Conservation (phyloP, 2,113 vertebrate species). For the Nesoenas mayeri region DNA sequence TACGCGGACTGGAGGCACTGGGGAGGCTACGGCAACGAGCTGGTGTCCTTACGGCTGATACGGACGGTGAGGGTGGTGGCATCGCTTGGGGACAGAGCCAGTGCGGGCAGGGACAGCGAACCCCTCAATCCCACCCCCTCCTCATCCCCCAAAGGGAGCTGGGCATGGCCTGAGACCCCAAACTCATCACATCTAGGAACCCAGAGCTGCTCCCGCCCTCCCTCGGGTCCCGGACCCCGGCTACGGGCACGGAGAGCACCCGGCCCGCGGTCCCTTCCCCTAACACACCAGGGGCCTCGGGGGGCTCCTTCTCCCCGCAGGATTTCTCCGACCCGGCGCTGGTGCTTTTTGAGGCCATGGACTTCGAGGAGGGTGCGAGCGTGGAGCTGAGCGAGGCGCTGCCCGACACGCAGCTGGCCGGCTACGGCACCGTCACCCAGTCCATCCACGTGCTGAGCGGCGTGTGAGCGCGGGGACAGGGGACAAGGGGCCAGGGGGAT, state of each 20-base stretch:
- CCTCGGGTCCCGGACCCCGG: rapidly evolving
- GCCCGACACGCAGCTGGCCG: constrained; percentile 81
- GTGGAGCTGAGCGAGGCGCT: constrained; percentile 87
- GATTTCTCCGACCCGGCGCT: constrained; percentile 85
- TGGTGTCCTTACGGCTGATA: constrained; percentile 87
- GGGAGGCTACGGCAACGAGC: constrained; percentile 82
- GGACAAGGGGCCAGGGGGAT: rapidly evolving
- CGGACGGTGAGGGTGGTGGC: constrained; percentile 81
- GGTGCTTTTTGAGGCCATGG: constrained; percentile 83
- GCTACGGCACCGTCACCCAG: constrained; percentile 74
- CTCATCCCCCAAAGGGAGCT: background rate
- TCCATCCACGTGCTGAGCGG: constrained; percentile 91
- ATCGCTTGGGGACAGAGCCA: rapidly evolving
- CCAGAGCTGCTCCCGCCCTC: background rate
- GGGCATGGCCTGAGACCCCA: background rate
- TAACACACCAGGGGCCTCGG: rapidly evolving
- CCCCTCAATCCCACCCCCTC: background rate
- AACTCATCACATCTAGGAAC: background rate
- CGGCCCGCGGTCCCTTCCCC: rapidly evolving
- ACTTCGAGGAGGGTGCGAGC: constrained; percentile 78
- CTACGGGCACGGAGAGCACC: rapidly evolving
- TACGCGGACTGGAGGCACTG: constrained; percentile 91
- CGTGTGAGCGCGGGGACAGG: constrained; percentile 76
- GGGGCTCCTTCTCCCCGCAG: constrained; percentile 64
- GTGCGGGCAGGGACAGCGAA: background rate